These are phyloP conservation scores for Iselma pallidipennis DNA, from an alignment of 2,888 invertebrate species.

Conservation along the genomic window DNA sequence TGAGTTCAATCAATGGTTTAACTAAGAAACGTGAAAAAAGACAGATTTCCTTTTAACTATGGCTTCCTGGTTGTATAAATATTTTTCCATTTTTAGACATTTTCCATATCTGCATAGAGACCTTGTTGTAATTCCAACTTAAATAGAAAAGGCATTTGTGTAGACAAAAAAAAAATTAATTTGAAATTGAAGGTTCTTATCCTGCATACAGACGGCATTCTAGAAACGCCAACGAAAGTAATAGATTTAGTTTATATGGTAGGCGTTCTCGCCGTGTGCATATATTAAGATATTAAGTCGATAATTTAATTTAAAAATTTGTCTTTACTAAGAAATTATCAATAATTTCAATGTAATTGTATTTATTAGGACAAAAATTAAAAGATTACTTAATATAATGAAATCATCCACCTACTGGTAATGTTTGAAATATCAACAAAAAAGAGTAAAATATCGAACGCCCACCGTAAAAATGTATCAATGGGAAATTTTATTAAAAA, in stretches of 20 bases:
- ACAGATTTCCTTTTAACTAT: neutral
- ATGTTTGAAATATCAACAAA: slow-evolving; percentile 6
- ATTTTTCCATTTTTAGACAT: neutral
- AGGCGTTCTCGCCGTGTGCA: neutral
- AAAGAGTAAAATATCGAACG: neutral
- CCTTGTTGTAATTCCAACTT: neutral
- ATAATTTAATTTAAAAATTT: neutral
- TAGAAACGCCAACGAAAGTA: too few relatives aligned
- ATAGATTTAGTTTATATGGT: neutral
- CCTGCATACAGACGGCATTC: too few relatives aligned
- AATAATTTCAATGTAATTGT: neutral
- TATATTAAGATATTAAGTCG: neutral
- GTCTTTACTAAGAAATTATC: too few relatives aligned
- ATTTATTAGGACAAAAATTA: neutral
- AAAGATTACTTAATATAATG: neutral
- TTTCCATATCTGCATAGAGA: neutral
- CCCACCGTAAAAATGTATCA: slow-evolving; percentile 12
- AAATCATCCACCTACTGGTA: neutral
- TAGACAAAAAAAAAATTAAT: neutral
- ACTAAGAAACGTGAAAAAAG: neutral
- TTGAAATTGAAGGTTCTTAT: neutral
- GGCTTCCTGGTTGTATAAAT: neutral
- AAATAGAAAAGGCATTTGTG: too few relatives aligned
- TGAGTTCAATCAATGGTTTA: neutral
- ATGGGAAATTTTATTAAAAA: slow-evolving; percentile 4